Percentiles rank a stretch among this genome's conserved stretches.
phyloP scores from a whole-genome alignment of 2,888 invertebrate species.

The Dusona sp. region DNA sequence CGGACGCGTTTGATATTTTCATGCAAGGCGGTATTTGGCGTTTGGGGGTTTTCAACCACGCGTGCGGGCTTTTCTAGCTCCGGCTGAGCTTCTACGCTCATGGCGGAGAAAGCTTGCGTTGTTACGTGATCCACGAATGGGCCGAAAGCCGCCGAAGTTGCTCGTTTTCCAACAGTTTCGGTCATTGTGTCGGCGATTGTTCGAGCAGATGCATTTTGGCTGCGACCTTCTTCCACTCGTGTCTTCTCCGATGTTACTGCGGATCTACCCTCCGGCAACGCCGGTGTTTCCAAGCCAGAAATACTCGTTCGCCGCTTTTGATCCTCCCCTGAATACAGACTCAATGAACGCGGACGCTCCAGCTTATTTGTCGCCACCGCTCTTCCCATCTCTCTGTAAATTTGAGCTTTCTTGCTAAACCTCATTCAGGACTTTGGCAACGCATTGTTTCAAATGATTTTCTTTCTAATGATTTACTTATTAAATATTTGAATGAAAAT shows the following conservation, averaged over 20 bases:
- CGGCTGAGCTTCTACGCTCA: conserved; percentile 70
- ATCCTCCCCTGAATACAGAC: conserved; percentile 80
- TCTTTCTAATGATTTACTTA: too few species aligned
- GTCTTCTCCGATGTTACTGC: conserved; percentile 61
- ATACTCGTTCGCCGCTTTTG: conserved; percentile 77
- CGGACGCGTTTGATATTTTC: background rate
- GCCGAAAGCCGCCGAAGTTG: conserved; percentile 60
- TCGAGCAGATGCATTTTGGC: background rate
- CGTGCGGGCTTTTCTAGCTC: conserved; percentile 1
- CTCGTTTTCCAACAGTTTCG: conserved; percentile 26
- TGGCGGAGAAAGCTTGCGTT: conserved; percentile 63
- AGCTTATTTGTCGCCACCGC: conserved; percentile 73
- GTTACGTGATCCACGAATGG: conserved; percentile 56
- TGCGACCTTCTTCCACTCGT: conserved; percentile 39
- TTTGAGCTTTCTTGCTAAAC: conserved; percentile 1
- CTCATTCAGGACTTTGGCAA: background rate
- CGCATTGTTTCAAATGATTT: too few species aligned
- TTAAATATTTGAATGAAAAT: too few species aligned
- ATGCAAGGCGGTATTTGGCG: background rate
- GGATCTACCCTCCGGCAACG: conserved; percentile 72
- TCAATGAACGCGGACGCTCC: conserved; percentile 81
- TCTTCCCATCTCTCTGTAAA: conserved; percentile 75
- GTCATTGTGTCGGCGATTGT: background rate
- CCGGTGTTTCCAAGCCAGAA: conserved; percentile 77
- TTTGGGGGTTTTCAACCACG: background rate